Conservation (phyloP, 2,888 invertebrate species). For the Eretmocerus hayati region DNA sequence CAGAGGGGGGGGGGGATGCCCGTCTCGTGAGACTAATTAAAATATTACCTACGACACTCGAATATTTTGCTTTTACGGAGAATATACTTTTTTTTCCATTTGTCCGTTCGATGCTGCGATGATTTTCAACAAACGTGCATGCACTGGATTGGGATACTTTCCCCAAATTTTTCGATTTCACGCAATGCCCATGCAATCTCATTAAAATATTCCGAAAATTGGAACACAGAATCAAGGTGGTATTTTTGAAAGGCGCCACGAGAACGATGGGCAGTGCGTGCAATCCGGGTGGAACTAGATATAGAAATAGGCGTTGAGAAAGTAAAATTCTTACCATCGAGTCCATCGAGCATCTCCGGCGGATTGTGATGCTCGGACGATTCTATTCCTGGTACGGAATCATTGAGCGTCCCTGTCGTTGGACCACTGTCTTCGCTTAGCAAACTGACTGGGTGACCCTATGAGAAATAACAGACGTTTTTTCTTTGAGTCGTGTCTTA, state of each 20-base stretch:
- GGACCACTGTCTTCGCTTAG: conserved; percentile 42
- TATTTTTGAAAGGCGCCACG: too few species aligned
- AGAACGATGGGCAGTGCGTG: conserved; percentile 26
- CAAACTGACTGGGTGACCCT: conserved; percentile 43
- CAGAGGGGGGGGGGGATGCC: conserved; percentile 46
- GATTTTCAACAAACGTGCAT: conserved; percentile 44
- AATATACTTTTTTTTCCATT: conserved; percentile 7
- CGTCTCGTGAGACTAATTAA: conserved; percentile 42
- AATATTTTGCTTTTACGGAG: conserved; percentile 12
- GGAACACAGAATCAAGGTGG: too few species aligned
- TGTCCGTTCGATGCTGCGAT: conserved; percentile 36
- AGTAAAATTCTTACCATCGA: conserved; percentile 44
- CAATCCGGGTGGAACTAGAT: conserved; percentile 29
- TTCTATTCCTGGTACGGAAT: conserved; percentile 41
- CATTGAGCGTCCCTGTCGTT: conserved; percentile 39
- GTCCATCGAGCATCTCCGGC: conserved; percentile 47
- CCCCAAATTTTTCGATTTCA: conserved; percentile 41
- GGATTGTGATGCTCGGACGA: conserved; percentile 44
- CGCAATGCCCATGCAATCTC: conserved; percentile 31
- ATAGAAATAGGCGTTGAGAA: conserved; percentile 15
- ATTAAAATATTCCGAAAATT: too few species aligned
- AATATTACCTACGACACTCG: conserved; percentile 28
- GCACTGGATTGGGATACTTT: conserved; percentile 35
- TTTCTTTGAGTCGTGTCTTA: too few species aligned
- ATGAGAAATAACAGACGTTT: conserved; percentile 17